Conservation (phyloP, 1,140 invertebrate genomes). For the Helicoverpa armigera region DNA sequence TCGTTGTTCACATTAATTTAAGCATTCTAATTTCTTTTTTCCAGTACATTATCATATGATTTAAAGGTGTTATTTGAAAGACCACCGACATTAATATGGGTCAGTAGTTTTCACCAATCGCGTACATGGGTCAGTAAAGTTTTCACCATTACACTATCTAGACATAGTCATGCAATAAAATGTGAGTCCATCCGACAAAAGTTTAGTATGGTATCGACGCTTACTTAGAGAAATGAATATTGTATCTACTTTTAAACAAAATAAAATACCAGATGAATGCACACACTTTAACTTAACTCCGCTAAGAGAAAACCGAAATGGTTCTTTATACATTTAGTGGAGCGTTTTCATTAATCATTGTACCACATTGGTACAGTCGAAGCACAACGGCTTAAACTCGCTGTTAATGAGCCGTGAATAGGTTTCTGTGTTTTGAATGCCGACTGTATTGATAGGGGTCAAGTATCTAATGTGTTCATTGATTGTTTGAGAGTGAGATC, state of each 20-base stretch:
- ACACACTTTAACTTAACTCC: conserved; percentile 24
- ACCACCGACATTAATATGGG: too few species aligned
- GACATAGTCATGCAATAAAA: too few species aligned
- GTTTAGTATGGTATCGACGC: too few species aligned
- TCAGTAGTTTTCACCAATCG: too few species aligned
- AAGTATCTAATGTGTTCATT: background rate
- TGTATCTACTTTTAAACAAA: background rate
- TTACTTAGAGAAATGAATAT: too few species aligned
- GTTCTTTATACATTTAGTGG: conserved; percentile 24
- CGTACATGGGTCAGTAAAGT: too few species aligned
- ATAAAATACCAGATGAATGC: conserved; percentile 12
- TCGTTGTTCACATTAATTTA: too few species aligned
- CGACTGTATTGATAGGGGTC: conserved; percentile 3
- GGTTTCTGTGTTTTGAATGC: conserved; percentile 40
- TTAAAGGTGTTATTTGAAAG: too few species aligned
- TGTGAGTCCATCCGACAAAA: too few species aligned
- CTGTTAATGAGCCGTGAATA: conserved; percentile 44
- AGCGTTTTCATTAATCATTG: conserved; percentile 43
- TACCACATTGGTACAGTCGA: conserved; percentile 35
- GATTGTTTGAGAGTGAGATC: background rate
- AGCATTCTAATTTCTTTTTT: too few species aligned
- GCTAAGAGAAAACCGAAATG: conserved; percentile 16
- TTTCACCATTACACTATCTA: too few species aligned
- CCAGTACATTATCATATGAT: too few species aligned
- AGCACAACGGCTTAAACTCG: conserved; percentile 37